Evolutionary conservation across 2,888 invertebrate genomes (phyloP).

Genomic region (Callinectes sapidus): DNA sequence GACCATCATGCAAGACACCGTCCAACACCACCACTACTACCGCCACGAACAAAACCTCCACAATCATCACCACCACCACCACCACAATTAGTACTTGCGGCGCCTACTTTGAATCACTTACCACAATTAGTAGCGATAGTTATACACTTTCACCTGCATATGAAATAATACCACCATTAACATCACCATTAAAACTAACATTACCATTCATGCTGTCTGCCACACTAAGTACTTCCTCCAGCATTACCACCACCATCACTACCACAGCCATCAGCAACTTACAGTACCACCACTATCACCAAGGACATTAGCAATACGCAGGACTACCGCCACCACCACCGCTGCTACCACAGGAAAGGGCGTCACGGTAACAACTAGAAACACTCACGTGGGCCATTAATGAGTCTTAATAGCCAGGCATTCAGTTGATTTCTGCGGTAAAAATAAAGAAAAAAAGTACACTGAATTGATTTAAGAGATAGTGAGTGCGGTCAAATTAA

Average conservation of each 20-base stretch:
- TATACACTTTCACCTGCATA: no score
- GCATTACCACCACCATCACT: not conserved
- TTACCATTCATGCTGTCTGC: not conserved
- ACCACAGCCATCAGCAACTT: not conserved
- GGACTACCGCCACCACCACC: not conserved
- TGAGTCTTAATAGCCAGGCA: not conserved
- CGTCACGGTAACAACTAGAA: not conserved
- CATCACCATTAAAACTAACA: not conserved
- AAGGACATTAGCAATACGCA: no score
- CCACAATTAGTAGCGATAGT: not conserved
- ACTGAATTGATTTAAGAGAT: not conserved
- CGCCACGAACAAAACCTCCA: not conserved
- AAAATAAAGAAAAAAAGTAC: not conserved
- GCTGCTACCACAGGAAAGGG: not conserved
- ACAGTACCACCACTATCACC: not conserved
- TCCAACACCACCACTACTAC: not conserved
- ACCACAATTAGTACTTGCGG: not conserved
- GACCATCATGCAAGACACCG: constrained; percentile 9
- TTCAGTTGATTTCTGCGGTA: not conserved
- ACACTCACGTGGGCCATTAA: not conserved
- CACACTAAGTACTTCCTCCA: not conserved
- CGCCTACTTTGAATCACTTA: no score
- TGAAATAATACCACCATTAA: not conserved
- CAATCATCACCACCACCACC: not conserved
- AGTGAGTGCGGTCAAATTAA: not conserved